A percentile compares a stretch with the other conserved stretches of the same genome.
Conservation (phyloP, 2,113 vertebrate species). For the Pomatorhinus ruficollis region DNA sequence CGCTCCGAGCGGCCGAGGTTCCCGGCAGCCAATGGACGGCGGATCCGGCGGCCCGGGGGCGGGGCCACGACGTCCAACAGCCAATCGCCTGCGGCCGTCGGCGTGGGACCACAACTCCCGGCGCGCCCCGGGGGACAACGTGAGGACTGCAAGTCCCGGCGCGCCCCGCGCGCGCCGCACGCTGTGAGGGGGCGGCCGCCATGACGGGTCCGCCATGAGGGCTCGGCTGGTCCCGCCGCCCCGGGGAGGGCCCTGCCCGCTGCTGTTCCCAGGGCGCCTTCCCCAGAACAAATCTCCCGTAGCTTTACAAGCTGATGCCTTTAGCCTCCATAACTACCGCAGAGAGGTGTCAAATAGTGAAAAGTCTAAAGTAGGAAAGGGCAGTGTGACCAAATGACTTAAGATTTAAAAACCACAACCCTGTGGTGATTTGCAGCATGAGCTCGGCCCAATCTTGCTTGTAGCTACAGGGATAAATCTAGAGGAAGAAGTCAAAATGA, state of each 20-base stretch:
- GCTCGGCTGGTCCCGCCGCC: accelerated
- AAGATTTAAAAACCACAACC: background rate
- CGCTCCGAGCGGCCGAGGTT: background rate
- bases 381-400: no score
- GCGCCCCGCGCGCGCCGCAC: background rate
- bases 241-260: accelerated
- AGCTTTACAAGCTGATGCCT: accelerated
- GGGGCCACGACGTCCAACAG: accelerated
- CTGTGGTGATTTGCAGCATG: accelerated
- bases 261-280: accelerated
- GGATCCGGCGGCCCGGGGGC: background rate
- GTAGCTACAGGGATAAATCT: background rate
- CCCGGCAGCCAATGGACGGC: background rate
- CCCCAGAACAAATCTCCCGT: accelerated
- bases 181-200: background rate
- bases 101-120: background rate
- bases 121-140: accelerated
- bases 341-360: accelerated
- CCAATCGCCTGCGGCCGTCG: background rate
- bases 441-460: accelerated
- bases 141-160: background rate
- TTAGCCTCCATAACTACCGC: accelerated
- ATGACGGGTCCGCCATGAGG: background rate
- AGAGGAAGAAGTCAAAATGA: background rate
- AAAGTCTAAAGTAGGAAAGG: accelerated